Base-by-base conservation (phyloP, 2,797 vertebrate species). In the Eulemur mongoz region DNA sequence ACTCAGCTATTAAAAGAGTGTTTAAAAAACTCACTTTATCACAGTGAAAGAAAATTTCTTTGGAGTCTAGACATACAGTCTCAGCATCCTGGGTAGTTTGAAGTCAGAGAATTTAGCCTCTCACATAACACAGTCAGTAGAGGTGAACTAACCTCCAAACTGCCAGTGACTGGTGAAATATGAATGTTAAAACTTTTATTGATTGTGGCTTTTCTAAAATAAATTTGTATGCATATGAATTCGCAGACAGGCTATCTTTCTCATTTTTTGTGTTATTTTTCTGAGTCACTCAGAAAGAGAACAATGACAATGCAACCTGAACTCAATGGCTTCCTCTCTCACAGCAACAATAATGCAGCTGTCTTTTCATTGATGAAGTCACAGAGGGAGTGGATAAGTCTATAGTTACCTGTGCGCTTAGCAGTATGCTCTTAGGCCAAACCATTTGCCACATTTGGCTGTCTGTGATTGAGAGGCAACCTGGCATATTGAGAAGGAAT, bases 1-100 rank as follows among this genome's bases (percentile, higher is more conserved):
- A 94, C 48, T 92, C 30, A 48, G 75, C 32, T 94, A 6, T 82
- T 83, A 92, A 4, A 87, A 50, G 5, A 94, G 22, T 94, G 32
- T 72, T 61, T 73, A 61, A 12, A 96, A 95, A 95, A 57, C 13
- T 40, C n/a, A 79, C 35, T 40, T 72, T 94, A 93, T 91, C 48
- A 73, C 90, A 93, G 45, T 27, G 91, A 95, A 97, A 84, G 43
- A 84, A 86, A 87, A 94, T 97, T 95, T 97, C 70, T 79, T 54
- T 67, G 4, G 32, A 23, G 65, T 93, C 69, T 81, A 23, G 30
- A 67, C 32, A 4, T 52, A 73, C 0, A 84, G 35, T 35, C 38
- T n/a, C 32, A 72, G 22, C 8, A 78, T 70, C 52, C 8, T 20
- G 4, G 30, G 59, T 80, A 30, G 57, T 45, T 48, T 82, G 6